phyloP scores from a whole-genome alignment of 2,797 vertebrate species.

The Hapalemur alaotrensis region DNA sequence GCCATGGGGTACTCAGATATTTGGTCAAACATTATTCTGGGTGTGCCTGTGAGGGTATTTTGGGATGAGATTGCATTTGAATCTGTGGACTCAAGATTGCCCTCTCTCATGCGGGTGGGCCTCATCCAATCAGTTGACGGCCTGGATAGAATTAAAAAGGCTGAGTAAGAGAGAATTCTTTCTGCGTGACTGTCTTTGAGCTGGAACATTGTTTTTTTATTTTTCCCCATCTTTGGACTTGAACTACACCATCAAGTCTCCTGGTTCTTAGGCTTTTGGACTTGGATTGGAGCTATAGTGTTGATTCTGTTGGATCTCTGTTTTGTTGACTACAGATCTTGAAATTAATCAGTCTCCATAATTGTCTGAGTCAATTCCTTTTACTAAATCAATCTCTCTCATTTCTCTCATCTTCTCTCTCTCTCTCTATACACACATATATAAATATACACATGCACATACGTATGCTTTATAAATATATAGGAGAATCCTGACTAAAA shows the following conservation, averaged over 20 bases:
- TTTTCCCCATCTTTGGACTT: background rate
- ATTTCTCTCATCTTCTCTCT: background rate
- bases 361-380: background rate
- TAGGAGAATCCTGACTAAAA: background rate
- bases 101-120: background rate
- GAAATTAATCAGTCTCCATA: background rate
- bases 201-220: background rate
- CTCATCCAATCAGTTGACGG: background rate
- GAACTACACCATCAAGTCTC: background rate
- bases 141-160: background rate
- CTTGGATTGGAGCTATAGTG: background rate
- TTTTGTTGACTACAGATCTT: background rate
- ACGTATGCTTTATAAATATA: background rate
- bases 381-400: background rate
- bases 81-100: background rate
- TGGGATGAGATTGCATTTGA: background rate
- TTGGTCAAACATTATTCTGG: background rate
- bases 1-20: background rate
- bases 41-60: background rate
- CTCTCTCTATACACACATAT: background rate
- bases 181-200: background rate
- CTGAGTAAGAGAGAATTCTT: background rate
- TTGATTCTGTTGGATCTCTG: background rate
- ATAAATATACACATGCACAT: accelerated
- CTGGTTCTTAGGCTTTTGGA: background rate